Evolutionary conservation across 2,888 invertebrate species (phyloP), one percentile per base, ranked within the genome.

Genomic region (Lasioglossum calceatum): DNA sequence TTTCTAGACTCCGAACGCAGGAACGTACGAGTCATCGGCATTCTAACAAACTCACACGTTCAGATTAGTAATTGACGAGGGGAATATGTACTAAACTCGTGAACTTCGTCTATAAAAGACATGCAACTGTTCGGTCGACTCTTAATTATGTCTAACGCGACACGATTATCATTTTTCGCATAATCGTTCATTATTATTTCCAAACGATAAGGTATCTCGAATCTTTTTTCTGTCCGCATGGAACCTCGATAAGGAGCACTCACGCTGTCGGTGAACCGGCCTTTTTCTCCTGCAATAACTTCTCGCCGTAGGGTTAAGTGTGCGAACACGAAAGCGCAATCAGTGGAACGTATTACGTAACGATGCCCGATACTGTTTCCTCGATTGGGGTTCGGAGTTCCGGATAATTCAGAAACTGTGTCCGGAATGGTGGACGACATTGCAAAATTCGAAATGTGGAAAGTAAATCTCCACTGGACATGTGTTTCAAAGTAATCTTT

Each of bases 61-160:
- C 71, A 5, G 12, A 14, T 42, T 1, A 73, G 42, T 42, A 73
- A 73, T 79, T 58, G 73, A 58, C 50, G 58, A 23, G 14, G 54
- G 23, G 19, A 14, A 23, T 39, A 72, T 54, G 50, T 44, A 27
- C 54, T 23, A 32, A 73, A 42, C 44, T 42, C 44, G 54, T n/a
- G 39, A 79, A 74, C 85, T 71, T 67, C 67, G 58, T 77, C 79
- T 64, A 86, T 87, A 89, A 90, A 90, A 90, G 90, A 80, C 89
- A 91, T 90, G 91, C 91, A 92, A 89, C 88, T 92, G 92, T 93
- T 90, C 87, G 89, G 79, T 84, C 77, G 88, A 82, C 83, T 87
- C 77, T 90, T 89, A 92, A 92, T 92, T 92, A 71, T 23, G 39
- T 27, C 14, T 61, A 81, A 74, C 27, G 32, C 58, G 39, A 16